Conservation (phyloP, 2,797 vertebrate species). For the Mallotus villosus region DNA sequence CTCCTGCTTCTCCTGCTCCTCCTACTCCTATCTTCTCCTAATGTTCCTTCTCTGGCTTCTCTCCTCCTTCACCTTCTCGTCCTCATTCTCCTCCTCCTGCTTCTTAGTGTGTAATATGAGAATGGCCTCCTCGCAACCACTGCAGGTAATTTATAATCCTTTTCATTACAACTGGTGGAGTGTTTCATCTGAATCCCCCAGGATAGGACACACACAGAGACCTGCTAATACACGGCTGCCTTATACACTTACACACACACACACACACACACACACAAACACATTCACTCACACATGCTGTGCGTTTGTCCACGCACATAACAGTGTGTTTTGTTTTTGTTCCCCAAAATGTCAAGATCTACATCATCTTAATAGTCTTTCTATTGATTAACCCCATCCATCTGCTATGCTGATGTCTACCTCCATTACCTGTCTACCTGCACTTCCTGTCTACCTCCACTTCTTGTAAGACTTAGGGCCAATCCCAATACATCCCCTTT, state of each 20-base stretch:
- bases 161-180: conserved; percentile 41
- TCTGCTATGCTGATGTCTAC: conserved; percentile 21
- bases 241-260: not conserved
- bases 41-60: not conserved
- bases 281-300: not conserved
- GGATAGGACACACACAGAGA: conserved; percentile 2
- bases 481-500: too few relatives aligned
- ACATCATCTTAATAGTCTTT: conserved; percentile 51
- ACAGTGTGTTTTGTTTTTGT: conserved; percentile 7
- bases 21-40: not conserved
- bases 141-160: conserved; percentile 35
- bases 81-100: not conserved
- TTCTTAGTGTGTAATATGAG: conserved; percentile 29
- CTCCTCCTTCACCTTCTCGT: not conserved
- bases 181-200: conserved; percentile 27
- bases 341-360: conserved; percentile 36
- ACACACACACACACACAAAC: not conserved
- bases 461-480: too few relatives aligned
- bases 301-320: not conserved
- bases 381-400: conserved; percentile 44
- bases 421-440: not conserved
- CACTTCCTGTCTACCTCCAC: too few relatives aligned
- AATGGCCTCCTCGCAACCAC: conserved; percentile 28
- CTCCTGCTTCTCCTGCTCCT: not conserved
- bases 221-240: not conserved